phyloP scores from a whole-genome alignment of 2,797 vertebrate genomes.

The Spinus pinus region DNA sequence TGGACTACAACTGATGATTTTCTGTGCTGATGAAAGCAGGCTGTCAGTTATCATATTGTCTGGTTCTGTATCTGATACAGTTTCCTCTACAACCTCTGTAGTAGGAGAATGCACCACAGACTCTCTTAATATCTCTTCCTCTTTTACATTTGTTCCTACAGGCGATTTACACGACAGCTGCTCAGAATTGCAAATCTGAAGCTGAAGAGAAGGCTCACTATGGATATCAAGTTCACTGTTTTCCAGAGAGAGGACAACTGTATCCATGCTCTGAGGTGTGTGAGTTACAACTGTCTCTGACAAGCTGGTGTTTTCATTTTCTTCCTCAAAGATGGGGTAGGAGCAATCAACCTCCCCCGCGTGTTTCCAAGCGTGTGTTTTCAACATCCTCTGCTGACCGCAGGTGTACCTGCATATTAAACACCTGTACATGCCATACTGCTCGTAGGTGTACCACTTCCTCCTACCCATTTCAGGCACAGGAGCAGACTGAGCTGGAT shows the following conservation, averaged over 20 bases:
- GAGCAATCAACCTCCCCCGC: constrained; percentile 94
- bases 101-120: constrained; percentile 69
- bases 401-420: constrained; percentile 97
- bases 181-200: constrained; percentile 82
- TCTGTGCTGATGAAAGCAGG: constrained; percentile 93
- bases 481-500: not conserved
- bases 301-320: constrained; percentile 71
- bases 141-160: constrained; percentile 28
- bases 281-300: constrained; percentile 65
- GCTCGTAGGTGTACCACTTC: constrained; percentile 95
- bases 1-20: constrained; percentile 91
- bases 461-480: constrained; percentile 72
- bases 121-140: constrained; percentile 54
- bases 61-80: constrained; percentile 75
- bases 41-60: constrained; percentile 81
- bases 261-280: constrained; percentile 60
- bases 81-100: constrained; percentile 79
- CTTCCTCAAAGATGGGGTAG: constrained; percentile 95
- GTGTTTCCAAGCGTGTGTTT: constrained; percentile 98
- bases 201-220: constrained; percentile 76
- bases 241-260: constrained; percentile 77
- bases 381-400: constrained; percentile 94
- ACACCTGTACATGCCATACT: constrained; percentile 92
- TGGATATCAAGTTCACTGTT: constrained; percentile 72
- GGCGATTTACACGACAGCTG: constrained; percentile 42